phyloP scores from a whole-genome alignment of 2,888 invertebrate species.

The Phorcus lineatus region DNA sequence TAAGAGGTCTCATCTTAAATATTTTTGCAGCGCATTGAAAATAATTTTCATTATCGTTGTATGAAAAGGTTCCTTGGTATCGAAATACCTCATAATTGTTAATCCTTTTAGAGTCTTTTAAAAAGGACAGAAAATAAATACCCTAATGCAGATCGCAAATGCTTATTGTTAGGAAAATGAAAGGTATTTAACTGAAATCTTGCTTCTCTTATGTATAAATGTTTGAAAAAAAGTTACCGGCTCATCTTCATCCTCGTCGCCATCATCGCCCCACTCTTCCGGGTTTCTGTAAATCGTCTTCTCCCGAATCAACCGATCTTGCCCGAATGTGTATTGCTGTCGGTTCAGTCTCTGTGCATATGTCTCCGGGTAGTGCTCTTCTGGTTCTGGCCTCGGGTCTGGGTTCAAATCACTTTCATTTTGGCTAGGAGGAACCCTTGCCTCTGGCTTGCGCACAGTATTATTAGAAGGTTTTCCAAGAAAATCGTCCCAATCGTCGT shows the following conservation, averaged over 20 bases:
- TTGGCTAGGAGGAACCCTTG: background rate
- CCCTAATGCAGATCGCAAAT: too few relatives aligned
- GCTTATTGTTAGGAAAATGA: too few relatives aligned
- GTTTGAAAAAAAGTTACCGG: background rate
- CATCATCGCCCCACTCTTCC: conserved; percentile 48
- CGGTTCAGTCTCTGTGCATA: conserved; percentile 56
- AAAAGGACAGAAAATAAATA: too few relatives aligned
- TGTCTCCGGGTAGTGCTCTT: conserved; percentile 46
- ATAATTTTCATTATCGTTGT: too few relatives aligned
- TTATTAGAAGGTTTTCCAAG: conserved; percentile 19
- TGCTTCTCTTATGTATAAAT: too few relatives aligned
- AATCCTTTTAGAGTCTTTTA: too few relatives aligned
- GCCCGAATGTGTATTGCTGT: conserved; percentile 46
- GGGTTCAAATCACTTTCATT: conserved; percentile 2
- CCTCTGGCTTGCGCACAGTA: background rate
- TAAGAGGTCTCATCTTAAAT: too few relatives aligned
- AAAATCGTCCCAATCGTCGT: conserved; percentile 40
- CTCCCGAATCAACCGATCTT: conserved; percentile 49
- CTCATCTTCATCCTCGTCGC: conserved; percentile 36
- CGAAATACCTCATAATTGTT: too few relatives aligned
- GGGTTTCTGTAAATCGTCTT: conserved; percentile 56
- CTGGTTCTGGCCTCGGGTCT: background rate
- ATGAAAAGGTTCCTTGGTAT: too few relatives aligned
- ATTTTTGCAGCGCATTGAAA: too few relatives aligned
- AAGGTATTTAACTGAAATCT: too few relatives aligned